These are phyloP conservation scores for Zaprionus vittiger DNA, from an alignment of 1,140 invertebrate genomes.

Conservation along the genomic window DNA sequence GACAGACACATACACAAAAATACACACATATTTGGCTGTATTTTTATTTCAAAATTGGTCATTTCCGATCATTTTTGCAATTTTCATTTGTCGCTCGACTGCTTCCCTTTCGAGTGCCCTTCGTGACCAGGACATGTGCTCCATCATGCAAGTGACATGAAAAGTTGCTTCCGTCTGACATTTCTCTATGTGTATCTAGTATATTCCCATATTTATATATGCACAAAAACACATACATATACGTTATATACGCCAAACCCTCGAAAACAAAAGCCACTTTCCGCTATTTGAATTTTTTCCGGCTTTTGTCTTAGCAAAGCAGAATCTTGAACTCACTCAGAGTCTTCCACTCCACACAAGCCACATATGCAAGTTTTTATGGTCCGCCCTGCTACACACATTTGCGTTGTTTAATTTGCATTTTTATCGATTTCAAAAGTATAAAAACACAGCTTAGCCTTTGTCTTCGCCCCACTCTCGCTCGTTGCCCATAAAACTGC, in stretches of 20 bases:
- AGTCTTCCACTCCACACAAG: constrained; percentile 15
- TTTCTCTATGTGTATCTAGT: constrained; percentile 31
- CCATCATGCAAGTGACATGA: constrained; percentile 69
- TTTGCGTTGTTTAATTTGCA: constrained; percentile 75
- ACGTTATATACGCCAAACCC: background rate
- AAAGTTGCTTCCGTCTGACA: constrained; percentile 72
- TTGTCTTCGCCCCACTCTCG: constrained; percentile 61
- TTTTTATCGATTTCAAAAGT: constrained; percentile 77
- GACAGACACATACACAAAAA: background rate
- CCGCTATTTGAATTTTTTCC: constrained; percentile 64
- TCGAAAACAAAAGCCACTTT: constrained; percentile 76
- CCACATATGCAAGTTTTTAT: constrained; percentile 58
- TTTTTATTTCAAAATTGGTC: constrained; percentile 79
- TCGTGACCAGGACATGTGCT: constrained; percentile 55
- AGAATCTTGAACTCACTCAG: constrained; percentile 3
- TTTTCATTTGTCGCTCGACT: constrained; percentile 76
- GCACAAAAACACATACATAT: background rate
- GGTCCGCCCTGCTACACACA: constrained; percentile 31
- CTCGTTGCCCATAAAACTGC: constrained; percentile 65
- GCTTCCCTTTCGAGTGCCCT: constrained; percentile 22
- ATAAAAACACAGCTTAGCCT: constrained; percentile 67
- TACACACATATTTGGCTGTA: constrained; percentile 39
- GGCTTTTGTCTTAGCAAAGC: constrained; percentile 63
- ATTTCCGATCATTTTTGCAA: constrained; percentile 77
- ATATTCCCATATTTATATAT: constrained; percentile 57